Evolutionary conservation across 2,888 invertebrate species (phyloP), one percentile per base, ranked within the genome.

Genomic region (Notodonta dromedarius): DNA sequence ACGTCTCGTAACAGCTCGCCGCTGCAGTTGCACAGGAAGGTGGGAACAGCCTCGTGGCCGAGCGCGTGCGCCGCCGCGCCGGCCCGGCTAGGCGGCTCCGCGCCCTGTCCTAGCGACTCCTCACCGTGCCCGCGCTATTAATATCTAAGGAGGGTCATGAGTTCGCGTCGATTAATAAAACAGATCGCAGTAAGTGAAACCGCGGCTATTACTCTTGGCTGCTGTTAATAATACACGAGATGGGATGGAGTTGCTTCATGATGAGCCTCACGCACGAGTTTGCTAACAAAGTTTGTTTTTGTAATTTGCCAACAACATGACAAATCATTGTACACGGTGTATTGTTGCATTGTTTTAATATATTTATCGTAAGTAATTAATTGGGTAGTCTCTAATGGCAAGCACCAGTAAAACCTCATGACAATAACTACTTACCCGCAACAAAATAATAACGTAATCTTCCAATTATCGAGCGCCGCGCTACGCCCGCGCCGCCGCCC

Each of bases 211-310:
- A 50, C 50, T 14, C 50, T 50, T 7, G 46, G 46, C n/a, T 50
- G 50, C 50, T 11, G 50, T 50, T n/a, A 50, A 50, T 50, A 50
- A 50, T 50, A 16, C 50, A 50, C 50, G 46, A 46, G 13, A 46
- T 46, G 13, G 46, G 46, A 5, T n/a, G 46, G 46, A 46, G n/a
- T 13, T 1, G 46, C n/a, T 9, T 46, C 46, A 46, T n/a, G 46
- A 12, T 12, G 5, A 5, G 4, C 13, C 13, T 46, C 9, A 46
- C 46, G 13, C 46, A 46, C 13, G 9, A 42, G 42, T 42, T 42
- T 46, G 5, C n/a, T n/a, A n/a, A n/a, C 13, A 4, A 11, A n/a
- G 1, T 4, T 46, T 13, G n/a, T n/a, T 11, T 2, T 11, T 12
- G 7, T 2, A 40, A 9, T 40, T 40, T 40, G 7, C 7, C 7